phyloP scores from a whole-genome alignment of 2,888 invertebrate species.

The Perdita meconis region DNA sequence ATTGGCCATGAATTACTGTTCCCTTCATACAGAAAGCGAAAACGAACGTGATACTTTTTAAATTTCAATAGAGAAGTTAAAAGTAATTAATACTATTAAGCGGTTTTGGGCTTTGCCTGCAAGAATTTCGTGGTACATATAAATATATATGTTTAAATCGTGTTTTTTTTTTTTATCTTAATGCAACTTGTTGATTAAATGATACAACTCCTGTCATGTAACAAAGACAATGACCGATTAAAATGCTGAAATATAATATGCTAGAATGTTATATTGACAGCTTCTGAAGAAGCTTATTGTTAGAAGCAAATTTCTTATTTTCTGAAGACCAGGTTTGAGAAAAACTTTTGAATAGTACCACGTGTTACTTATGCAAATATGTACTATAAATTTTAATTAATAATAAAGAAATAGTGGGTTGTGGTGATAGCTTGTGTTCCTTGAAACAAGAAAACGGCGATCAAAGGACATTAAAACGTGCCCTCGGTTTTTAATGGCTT shows the following conservation, averaged over 20 bases:
- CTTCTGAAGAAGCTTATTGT: not conserved
- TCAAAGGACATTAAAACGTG: slow-evolving; percentile 1
- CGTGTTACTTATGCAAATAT: not conserved
- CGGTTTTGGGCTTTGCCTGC: slow-evolving; percentile 27
- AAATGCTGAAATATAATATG: slow-evolving; percentile 4
- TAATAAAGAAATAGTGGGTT: slow-evolving; percentile 2
- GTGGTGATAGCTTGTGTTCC: not conserved
- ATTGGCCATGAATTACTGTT: slow-evolving; percentile 17
- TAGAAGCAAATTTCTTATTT: not conserved
- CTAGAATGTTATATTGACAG: not conserved
- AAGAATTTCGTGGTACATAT: slow-evolving; percentile 30
- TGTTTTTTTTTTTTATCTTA: slow-evolving; percentile 35
- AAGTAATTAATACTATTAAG: slow-evolving; percentile 24
- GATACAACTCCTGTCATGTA: slow-evolving; percentile 16
- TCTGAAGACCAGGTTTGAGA: not conserved
- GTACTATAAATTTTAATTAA: not conserved
- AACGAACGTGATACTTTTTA: slow-evolving; percentile 19
- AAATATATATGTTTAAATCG: slow-evolving; percentile 37
- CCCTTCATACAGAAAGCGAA: slow-evolving; percentile 7
- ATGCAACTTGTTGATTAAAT: slow-evolving; percentile 20
- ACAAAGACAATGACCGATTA: not conserved
- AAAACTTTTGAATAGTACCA: not conserved
- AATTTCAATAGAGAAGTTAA: slow-evolving; percentile 18
- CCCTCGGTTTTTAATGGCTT: not conserved
- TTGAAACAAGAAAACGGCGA: not conserved